Evolutionary conservation across 2,797 vertebrate species (phyloP), one percentile per base, ranked within the genome.

Genomic region (Mus caroli): DNA sequence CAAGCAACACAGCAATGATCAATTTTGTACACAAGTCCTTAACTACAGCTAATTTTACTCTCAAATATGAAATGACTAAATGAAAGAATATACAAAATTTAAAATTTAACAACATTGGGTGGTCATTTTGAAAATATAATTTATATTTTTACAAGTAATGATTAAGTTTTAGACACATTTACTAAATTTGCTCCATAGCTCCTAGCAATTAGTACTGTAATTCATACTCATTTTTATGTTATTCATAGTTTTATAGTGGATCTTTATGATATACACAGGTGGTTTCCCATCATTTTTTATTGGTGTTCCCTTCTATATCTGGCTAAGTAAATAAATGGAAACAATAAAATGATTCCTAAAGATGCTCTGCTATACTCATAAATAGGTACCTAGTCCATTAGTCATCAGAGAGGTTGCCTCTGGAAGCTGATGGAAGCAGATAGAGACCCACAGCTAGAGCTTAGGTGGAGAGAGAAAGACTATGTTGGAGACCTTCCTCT

Each of bases 121-220:
- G 88, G 34, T n/a, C 37, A 58, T 82, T 92, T 77, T 10, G 19
- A 95, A 88, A 84, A 10, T 77, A 19, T 26, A 71, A 60, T 92
- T 92, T 52, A 71, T 8, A 43, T 50, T 92, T 88, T 77, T 15
- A 73, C 3, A 92, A 84, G 50, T 43, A 92, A 77, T 43, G 20
- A 92, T 77, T 50, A 84, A 64, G 26, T 64, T 64, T n/a, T 34
- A 13, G 26, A 34, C 40, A 71, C 69, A 5, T 60, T 9, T 78
- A 20, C 17, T 71, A 84, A 40, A 54, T 92, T 89, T 50, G 2
- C 34, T 9, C 34, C 19, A 78, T 17, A 0, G 1, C 26, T 11
- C 26, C 43, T 52, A 43, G 37, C 1, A 78, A 28, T 77, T 43
- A 75, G 15, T 52, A 69, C 40, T 71, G 8, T 92, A 28, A 92